Evolutionary conservation across 2,113 vertebrate genomes (phyloP).

Genomic region (Oenanthe oenanthe): DNA sequence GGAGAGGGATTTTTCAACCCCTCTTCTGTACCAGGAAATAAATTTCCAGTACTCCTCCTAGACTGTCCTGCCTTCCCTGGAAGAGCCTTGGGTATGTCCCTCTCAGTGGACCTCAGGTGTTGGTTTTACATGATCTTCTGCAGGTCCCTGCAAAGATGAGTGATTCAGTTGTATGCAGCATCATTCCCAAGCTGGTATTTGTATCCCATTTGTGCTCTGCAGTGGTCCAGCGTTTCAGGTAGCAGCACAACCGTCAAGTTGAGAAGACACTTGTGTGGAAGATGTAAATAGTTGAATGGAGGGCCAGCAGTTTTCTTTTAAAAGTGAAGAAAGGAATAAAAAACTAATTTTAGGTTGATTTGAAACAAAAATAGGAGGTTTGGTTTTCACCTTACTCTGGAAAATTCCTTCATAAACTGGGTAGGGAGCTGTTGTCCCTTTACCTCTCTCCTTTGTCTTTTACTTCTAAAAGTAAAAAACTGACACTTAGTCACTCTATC

Average conservation of each 20-base stretch:
- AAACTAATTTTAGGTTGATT: not conserved
- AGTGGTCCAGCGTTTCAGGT: not conserved
- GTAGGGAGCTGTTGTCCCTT: not conserved
- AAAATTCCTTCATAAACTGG: accelerated
- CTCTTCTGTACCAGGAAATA: not conserved
- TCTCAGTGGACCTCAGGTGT: not conserved
- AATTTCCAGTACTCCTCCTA: not conserved
- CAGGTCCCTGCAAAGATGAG: not conserved
- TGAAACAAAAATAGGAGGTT: not conserved
- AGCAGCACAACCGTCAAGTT: not conserved
- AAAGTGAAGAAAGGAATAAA: not conserved
- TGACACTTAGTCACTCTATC: not conserved
- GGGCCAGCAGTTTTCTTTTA: not conserved
- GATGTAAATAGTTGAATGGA: not conserved
- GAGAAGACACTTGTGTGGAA: not conserved
- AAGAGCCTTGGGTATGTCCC: not conserved
- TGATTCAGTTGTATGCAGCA: accelerated
- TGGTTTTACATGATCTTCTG: not conserved
- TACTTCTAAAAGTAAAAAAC: not conserved
- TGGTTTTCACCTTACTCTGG: not conserved
- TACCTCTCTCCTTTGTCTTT: not conserved
- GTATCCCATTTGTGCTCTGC: not conserved
- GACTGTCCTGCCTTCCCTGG: not conserved
- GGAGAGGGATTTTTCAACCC: not conserved
- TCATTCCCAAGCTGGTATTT: not conserved